phyloP scores from a whole-genome alignment of 2,797 vertebrate species.

The Alcedo quadribrachys region DNA sequence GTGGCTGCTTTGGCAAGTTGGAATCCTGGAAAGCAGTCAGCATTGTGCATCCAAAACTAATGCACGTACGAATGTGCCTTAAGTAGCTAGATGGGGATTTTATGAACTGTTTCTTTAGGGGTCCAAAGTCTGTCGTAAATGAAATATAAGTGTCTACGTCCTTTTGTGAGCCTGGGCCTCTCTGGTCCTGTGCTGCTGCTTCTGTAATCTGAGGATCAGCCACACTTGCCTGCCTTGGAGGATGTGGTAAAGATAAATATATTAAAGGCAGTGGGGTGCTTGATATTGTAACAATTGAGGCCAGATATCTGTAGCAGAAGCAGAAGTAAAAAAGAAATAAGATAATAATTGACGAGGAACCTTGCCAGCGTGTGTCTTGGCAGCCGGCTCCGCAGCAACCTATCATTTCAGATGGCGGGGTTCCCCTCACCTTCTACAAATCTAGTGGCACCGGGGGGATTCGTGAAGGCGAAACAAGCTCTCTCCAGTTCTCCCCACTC shows the following conservation, averaged over 20 bases:
- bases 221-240: constrained; percentile 1
- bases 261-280: neutral
- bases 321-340: constrained; percentile 10
- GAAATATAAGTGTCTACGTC: neutral
- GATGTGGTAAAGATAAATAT: constrained; percentile 21
- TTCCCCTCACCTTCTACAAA: constrained; percentile 24
- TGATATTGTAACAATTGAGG: neutral
- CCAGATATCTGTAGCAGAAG: constrained; percentile 34
- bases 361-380: constrained; percentile 27
- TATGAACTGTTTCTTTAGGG: neutral
- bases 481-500: neutral
- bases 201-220: constrained; percentile 10
- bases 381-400: neutral
- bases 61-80: neutral
- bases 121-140: neutral
- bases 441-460: neutral
- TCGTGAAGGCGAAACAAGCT: neutral
- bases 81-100: neutral
- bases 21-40: neutral
- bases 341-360: constrained; percentile 12
- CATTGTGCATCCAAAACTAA: neutral
- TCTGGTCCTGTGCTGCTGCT: neutral
- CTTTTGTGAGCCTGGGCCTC: neutral
- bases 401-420: neutral
- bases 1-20: neutral